Conservation (phyloP, 2,888 invertebrate species). For the Platycheirus rosarum region DNA sequence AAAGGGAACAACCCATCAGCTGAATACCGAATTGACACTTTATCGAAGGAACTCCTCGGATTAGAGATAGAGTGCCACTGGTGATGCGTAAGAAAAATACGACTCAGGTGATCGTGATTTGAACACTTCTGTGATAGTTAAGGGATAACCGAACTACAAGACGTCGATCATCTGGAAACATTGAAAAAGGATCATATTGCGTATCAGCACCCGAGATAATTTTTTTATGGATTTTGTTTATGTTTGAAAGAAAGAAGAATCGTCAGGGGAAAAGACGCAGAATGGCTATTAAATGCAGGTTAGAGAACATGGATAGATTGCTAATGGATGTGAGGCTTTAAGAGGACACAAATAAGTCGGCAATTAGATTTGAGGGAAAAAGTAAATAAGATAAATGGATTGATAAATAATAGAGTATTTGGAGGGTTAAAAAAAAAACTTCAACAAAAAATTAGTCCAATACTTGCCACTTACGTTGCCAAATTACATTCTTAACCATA, state of each 20-base stretch:
- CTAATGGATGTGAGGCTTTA: slow-evolving; percentile 54
- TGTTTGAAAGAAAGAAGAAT: background rate
- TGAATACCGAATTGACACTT: slow-evolving; percentile 62
- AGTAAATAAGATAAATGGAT: slow-evolving; percentile 63
- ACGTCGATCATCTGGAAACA: slow-evolving; percentile 71
- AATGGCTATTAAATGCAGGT: slow-evolving; percentile 37
- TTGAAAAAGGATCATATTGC: slow-evolving; percentile 70
- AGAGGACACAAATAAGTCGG: slow-evolving; percentile 38
- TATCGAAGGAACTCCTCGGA: slow-evolving; percentile 49
- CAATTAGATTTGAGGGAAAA: slow-evolving; percentile 47
- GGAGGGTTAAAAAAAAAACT: no score
- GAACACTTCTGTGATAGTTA: slow-evolving; percentile 51
- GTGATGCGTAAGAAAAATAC: slow-evolving; percentile 63
- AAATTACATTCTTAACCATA: no score
- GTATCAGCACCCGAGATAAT: slow-evolving; percentile 19
- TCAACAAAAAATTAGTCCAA: no score
- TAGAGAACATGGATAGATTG: slow-evolving; percentile 33
- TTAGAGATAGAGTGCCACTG: slow-evolving; percentile 61
- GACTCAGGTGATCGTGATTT: slow-evolving; percentile 71
- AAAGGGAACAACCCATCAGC: slow-evolving; percentile 50
- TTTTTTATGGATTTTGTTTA: slow-evolving; percentile 5
- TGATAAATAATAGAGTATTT: slow-evolving; percentile 46
- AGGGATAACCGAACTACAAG: slow-evolving; percentile 23
- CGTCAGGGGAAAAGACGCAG: background rate
- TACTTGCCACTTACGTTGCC: no score